phyloP scores from a whole-genome alignment of 2,113 vertebrate genomes.

The Lagopus muta region DNA sequence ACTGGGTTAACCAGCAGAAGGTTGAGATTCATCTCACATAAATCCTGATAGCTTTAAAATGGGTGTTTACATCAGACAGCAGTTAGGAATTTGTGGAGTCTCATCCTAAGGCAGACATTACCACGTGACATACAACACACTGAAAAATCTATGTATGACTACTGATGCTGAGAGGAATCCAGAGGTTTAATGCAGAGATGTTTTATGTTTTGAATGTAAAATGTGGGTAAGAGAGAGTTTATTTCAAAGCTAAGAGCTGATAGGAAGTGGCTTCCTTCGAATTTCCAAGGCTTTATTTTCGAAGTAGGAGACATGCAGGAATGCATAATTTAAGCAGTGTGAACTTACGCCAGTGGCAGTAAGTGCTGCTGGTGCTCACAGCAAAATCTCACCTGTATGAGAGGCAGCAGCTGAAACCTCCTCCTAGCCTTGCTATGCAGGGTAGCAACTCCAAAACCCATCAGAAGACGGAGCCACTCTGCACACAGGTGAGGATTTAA shows the following conservation, averaged over 20 bases:
- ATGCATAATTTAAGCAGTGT: not conserved
- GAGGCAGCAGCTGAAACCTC: not conserved
- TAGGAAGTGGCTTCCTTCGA: not conserved
- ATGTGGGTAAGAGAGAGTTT: not conserved
- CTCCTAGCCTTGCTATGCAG: not conserved
- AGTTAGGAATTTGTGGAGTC: not conserved
- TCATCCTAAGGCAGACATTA: not conserved
- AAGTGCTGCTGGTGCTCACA: not conserved
- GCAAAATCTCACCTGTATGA: fast-evolving
- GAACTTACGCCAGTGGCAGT: not conserved
- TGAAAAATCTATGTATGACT: not conserved
- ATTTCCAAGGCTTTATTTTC: not conserved
- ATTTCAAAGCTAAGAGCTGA: not conserved
- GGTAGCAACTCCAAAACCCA: not conserved
- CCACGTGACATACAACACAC: not conserved
- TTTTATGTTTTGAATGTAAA: not conserved
- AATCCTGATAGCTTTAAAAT: not conserved
- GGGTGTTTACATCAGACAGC: not conserved
- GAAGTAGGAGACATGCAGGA: not conserved
- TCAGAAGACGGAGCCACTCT: not conserved
- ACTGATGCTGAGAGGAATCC: fast-evolving
- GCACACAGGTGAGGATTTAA: not conserved
- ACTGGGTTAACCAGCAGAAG: not conserved
- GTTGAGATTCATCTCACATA: not conserved
- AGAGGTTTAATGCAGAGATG: not conserved